Evolutionary conservation across 2,888 invertebrate genomes (phyloP), one percentile per base, ranked within the genome.

Genomic region (Dryomyza anilis): DNA sequence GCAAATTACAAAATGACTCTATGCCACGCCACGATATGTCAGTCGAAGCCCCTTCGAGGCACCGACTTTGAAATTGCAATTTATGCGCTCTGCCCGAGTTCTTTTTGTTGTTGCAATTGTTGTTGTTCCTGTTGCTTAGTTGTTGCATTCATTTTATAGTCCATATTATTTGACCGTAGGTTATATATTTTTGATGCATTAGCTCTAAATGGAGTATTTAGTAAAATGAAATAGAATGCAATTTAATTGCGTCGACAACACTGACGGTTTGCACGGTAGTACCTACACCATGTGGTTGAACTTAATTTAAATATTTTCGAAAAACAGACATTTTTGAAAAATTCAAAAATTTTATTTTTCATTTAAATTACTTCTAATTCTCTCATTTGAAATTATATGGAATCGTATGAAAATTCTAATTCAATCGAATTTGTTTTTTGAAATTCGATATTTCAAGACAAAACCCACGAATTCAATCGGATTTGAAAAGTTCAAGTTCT

Each of bases 141-240:
- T 43, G 43, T 43, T 43, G 16, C 19, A 43, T 12, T 14, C n/a
- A 23, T 50, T 50, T 14, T n/a, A 50, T 23, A 50, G n/a, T n/a
- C 21, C 50, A 50, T 33, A 29, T 29, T 25, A n/a, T 59, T 46
- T 30, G 33, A 23, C 48, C 48, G 46, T 2, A 7, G 59, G 46
- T 30, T 10, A 19, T 19, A 6, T 46, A 14, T 46, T n/a, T 29
- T 21, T 46, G 56, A 21, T 59, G 46, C 46, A 46, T 46, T 46
- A 46, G 16, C 45, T 48, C 33, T 59, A 59, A 59, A 48, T 59
- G 48, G 46, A 21, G 59, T 46, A 30, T 59, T 46, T 46, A 59
- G 58, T 46, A 29, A 30, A 59, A 59, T 59, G 12, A 46, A 59
- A 59, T 59, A 19, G 21, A 21, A 56, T 48, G 23, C 19, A 33